Percentiles rank a stretch among this genome's conserved stretches.
Evolutionary conservation across 64 coral and sea anemone genomes (phyloP).

Genomic region (Actinia equina): DNA sequence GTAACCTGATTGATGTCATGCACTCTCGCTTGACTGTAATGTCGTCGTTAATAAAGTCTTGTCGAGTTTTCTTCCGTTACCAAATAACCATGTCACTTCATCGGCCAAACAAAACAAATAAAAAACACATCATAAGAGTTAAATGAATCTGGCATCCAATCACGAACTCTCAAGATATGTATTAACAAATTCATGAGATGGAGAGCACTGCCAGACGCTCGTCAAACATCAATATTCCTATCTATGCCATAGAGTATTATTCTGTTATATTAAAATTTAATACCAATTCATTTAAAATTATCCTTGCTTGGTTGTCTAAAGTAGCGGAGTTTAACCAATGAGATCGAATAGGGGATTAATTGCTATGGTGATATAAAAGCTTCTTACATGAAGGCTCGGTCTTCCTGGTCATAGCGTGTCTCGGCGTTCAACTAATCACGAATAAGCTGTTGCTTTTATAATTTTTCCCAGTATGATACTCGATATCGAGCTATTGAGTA

Average conservation of each 20-base stretch:
- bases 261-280: too few relatives aligned
- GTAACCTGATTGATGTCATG: neutral
- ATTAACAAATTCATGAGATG: neutral
- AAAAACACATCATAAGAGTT: neutral
- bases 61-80: neutral
- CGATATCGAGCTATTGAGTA: neutral
- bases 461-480: neutral
- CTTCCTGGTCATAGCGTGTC: neutral
- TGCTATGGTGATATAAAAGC: constrained; percentile 12
- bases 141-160: neutral
- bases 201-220: too few relatives aligned
- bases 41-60: neutral
- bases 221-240: too few relatives aligned
- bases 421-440: neutral
- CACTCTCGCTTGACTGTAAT: neutral
- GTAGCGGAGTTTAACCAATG: neutral
- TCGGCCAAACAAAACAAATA: neutral
- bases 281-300: neutral
- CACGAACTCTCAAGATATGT: neutral
- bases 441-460: neutral
- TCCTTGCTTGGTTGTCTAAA: neutral
- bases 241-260: too few relatives aligned
- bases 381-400: neutral
- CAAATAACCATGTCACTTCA: neutral
- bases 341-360: neutral